These are phyloP conservation scores for Gandaritis pyraliata DNA, from an alignment of 2,888 invertebrate species.

Conservation along the genomic window DNA sequence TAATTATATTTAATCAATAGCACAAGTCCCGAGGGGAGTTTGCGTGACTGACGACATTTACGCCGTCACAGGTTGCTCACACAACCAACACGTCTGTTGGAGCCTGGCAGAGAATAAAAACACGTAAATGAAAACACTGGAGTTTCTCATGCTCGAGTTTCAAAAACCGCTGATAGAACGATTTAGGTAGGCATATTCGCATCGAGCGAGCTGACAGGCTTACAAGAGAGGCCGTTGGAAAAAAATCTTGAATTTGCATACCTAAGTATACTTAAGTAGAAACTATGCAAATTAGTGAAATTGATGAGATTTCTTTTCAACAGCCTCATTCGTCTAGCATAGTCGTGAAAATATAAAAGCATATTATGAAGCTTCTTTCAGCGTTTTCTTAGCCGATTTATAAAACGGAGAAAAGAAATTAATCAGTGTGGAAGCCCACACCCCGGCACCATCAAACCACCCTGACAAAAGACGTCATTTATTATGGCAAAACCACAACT, in stretches of 20 bases:
- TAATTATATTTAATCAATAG: constrained; percentile 68
- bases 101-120: constrained; percentile 15
- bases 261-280: no score
- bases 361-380: no score
- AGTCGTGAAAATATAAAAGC: no score
- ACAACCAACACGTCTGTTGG: constrained; percentile 16
- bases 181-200: no score
- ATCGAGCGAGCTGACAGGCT: no score
- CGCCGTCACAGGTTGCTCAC: constrained; percentile 53
- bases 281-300: no score
- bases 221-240: no score
- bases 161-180: no score
- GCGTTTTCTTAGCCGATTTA: constrained; percentile 9
- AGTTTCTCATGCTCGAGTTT: constrained; percentile 10
- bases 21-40: constrained; percentile 47
- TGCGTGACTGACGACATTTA: constrained; percentile 68
- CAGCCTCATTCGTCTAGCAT: no score
- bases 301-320: no score
- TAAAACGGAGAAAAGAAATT: constrained; percentile 20
- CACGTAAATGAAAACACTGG: constrained; percentile 3
- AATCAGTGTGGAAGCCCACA: constrained; percentile 25
- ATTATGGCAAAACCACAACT: constrained; percentile 58
- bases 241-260: no score
- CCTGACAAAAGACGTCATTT: constrained; percentile 49
- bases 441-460: constrained; percentile 33